These are phyloP conservation scores for Antrozous pallidus DNA, from an alignment of 2,797 vertebrate genomes.

Conservation along the genomic window DNA sequence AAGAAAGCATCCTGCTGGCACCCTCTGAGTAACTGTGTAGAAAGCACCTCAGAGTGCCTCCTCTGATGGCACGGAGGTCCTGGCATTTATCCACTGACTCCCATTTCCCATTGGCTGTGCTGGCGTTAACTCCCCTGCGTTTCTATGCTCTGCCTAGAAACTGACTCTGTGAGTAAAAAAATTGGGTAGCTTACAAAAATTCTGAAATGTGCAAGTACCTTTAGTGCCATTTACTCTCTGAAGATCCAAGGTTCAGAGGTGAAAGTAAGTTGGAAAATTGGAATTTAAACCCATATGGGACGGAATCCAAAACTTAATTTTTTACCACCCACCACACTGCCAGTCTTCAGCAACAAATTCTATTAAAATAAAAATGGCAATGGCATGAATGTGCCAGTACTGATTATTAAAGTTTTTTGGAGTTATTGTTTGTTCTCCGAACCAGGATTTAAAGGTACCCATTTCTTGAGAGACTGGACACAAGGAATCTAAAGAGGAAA, in stretches of 20 bases:
- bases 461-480: slow-evolving; percentile 16
- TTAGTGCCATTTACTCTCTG: neutral
- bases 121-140: neutral
- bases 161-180: neutral
- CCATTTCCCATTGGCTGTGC: neutral
- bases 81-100: neutral
- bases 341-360: neutral
- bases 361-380: slow-evolving; percentile 15
- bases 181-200: neutral
- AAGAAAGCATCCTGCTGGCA: neutral
- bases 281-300: neutral
- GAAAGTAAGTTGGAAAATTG: neutral
- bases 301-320: neutral
- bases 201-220: neutral
- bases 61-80: neutral
- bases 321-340: neutral
- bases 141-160: neutral
- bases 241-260: neutral
- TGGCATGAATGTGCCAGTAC: neutral
- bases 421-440: neutral
- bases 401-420: slow-evolving; percentile 53
- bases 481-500: slow-evolving; percentile 11
- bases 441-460: slow-evolving; percentile 32
- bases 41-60: neutral
- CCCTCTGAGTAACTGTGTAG: neutral